Percentiles rank a stretch among this genome's conserved stretches.
phyloP scores from a whole-genome alignment of 2,113 vertebrate genomes.

The Malaclemys terrapin region DNA sequence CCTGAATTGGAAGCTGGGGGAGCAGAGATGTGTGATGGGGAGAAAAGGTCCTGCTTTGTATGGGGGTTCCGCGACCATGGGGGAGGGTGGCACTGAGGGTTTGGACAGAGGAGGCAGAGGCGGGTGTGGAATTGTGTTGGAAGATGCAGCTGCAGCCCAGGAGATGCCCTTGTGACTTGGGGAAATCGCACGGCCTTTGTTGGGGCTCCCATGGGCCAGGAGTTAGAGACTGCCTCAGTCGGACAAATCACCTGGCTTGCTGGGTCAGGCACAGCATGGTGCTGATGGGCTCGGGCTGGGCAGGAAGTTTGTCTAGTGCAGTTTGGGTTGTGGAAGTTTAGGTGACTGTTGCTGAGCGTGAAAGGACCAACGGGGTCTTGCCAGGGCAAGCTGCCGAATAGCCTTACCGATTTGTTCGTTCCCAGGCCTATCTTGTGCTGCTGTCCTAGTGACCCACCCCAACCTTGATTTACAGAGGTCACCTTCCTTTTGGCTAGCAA shows the following conservation, averaged over 20 bases:
- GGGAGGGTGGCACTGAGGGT: background rate
- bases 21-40: background rate
- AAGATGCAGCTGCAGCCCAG: background rate
- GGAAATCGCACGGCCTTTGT: background rate
- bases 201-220: background rate
- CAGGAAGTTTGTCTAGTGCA: background rate
- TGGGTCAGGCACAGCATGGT: background rate
- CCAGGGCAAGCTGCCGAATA: background rate
- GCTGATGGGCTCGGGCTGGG: background rate
- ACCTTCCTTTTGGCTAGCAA: background rate
- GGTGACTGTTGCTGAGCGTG: background rate
- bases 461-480: background rate
- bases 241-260: background rate
- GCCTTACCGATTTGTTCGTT: background rate
- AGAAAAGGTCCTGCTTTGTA: background rate
- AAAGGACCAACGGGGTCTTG: background rate
- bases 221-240: background rate
- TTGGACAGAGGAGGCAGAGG: background rate
- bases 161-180: background rate
- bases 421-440: background rate
- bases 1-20: accelerated
- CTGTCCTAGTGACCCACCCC: background rate
- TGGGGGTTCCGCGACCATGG: background rate
- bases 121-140: background rate
- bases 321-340: accelerated